phyloP scores from a whole-genome alignment of 2,113 vertebrate genomes.

The Tragulus kanchil region DNA sequence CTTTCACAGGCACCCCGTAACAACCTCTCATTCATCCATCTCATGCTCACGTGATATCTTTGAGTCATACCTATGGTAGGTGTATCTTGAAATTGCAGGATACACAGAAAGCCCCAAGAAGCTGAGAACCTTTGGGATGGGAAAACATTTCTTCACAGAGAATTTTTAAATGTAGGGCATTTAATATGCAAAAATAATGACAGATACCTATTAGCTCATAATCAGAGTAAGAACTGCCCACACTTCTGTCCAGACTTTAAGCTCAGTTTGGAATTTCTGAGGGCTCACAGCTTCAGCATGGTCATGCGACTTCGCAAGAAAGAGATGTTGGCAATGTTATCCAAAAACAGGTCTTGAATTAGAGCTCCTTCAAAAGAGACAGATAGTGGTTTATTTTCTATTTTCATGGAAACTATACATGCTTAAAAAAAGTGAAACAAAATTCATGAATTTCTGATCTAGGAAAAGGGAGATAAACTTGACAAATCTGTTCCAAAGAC shows the following conservation, averaged over 20 bases:
- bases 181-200: conserved; percentile 26
- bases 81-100: background rate
- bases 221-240: background rate
- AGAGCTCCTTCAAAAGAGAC: no score
- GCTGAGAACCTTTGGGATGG: background rate
- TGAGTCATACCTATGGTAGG: background rate
- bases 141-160: background rate
- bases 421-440: background rate
- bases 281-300: background rate
- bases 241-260: background rate
- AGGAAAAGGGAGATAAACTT: conserved; percentile 33
- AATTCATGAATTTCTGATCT: conserved; percentile 43
- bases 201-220: background rate
- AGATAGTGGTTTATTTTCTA: background rate
- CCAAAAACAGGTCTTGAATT: no score
- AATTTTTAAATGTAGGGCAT: background rate
- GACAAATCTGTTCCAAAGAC: background rate
- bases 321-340: background rate
- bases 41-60: background rate
- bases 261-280: background rate
- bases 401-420: background rate
- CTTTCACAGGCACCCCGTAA: background rate
- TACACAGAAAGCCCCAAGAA: background rate
- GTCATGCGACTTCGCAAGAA: background rate
- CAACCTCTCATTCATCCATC: background rate